Percentiles rank a stretch among this genome's conserved stretches.
Evolutionary conservation across 53 echinoderm and acorn worm species (phyloP).

Genomic region (Zoroaster sp.): DNA sequence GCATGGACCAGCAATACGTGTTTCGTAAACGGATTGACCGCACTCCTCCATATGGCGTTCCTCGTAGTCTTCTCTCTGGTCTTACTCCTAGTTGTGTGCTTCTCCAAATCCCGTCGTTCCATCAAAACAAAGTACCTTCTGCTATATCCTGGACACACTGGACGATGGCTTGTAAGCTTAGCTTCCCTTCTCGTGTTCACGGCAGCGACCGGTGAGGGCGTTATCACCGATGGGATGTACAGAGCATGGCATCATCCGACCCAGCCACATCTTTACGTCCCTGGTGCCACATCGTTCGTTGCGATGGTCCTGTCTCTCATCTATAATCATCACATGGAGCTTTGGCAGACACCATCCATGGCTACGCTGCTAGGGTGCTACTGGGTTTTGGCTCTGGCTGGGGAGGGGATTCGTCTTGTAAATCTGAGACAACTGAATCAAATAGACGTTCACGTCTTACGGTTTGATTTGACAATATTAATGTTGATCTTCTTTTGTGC

Average conservation of each 20-base stretch:
- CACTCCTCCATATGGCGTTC: conserved; percentile 64
- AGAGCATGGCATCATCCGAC: conserved; percentile 54
- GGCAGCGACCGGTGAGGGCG: conserved; percentile 47
- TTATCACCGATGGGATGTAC: conserved; percentile 66
- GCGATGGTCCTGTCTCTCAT: conserved; percentile 60
- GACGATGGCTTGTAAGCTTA: conserved; percentile 37
- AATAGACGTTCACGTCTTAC: conserved; percentile 2
- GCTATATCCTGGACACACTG: conserved; percentile 57
- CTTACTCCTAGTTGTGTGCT: conserved; percentile 54
- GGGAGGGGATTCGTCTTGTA: conserved; percentile 50
- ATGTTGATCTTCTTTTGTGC: neutral
- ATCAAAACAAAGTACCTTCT: conserved; percentile 55
- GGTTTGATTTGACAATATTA: conserved; percentile 20
- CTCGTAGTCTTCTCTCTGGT: conserved; percentile 43
- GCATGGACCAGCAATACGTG: conserved; percentile 86
- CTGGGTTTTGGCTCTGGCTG: conserved; percentile 52
- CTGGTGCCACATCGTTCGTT: conserved; percentile 59
- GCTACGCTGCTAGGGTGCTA: conserved; percentile 62
- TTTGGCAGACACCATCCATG: conserved; percentile 69
- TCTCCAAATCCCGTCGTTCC: conserved; percentile 32
- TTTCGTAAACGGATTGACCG: conserved; percentile 69
- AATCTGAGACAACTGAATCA: conserved; percentile 50
- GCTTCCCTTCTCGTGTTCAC: conserved; percentile 1
- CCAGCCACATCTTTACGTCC: conserved; percentile 83
- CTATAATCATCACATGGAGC: conserved; percentile 82